Evolutionary conservation across 2,888 invertebrate species (phyloP), one percentile per base, ranked within the genome.

Genomic region (Himalopsyche kuldschensis): DNA sequence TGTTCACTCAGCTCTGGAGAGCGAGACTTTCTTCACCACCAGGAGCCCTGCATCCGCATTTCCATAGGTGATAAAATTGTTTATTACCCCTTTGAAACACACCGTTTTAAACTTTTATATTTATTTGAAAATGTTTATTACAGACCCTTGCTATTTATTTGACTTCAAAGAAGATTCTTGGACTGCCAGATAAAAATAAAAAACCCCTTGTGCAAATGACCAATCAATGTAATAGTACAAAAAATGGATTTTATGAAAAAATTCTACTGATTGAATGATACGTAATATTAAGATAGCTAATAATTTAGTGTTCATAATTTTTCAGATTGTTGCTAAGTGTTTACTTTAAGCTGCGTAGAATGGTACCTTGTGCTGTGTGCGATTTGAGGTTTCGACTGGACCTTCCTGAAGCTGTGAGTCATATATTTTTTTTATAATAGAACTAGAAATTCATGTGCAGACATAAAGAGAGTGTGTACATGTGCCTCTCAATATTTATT

Each of bases 281-380:
- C n/a, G n/a, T n/a, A n/a, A n/a, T n/a, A n/a, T n/a, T n/a, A n/a
- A n/a, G n/a, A n/a, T n/a, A n/a, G n/a, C n/a, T n/a, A n/a, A n/a
- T n/a, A n/a, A n/a, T n/a, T n/a, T n/a, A n/a, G n/a, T n/a, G 6
- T 8, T 20, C 6, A 1, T 4, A 0, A n/a, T 82, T 86, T 87
- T 87, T 46, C 81, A 92, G 93, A 87, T 91, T 95, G 80, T 88
- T 95, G 35, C 93, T 95, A 92, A 95, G 95, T 85, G 94, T 98
- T 78, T 96, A 95, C 88, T 98, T 98, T 90, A 98, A 98, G 90
- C 91, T 98, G 87, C 93, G 98, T 15, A 93, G 96, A 17, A 94
- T 97, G 94, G 94, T 95, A 85, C 98, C 98, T 0, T 97, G 97
- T 89, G 96, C 97, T 20, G 91, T 98, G 24, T 95, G 95, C 86